Conservation (phyloP, 1,140 invertebrate genomes). For the Trichonephila clavipes region DNA sequence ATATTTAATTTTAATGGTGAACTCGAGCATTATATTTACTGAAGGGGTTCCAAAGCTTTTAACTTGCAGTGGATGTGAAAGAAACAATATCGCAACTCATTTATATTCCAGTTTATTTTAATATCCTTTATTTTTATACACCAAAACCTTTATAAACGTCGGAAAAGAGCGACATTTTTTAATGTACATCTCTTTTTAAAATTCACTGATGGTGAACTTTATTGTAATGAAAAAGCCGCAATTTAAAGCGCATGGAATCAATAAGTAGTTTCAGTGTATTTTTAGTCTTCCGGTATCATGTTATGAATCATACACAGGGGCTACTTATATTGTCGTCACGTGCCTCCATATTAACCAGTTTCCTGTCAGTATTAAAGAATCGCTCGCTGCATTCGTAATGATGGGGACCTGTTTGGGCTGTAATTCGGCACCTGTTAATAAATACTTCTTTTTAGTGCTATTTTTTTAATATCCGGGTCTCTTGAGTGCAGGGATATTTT, state of each 20-base stretch:
- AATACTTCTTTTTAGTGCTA: not conserved
- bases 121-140: too few relatives aligned
- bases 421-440: constrained; percentile 57
- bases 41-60: too few relatives aligned
- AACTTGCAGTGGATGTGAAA: too few relatives aligned
- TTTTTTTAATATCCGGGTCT: not conserved
- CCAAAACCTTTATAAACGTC: too few relatives aligned
- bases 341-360: not conserved
- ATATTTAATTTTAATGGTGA: too few relatives aligned
- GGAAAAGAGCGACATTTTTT: too few relatives aligned
- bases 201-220: too few relatives aligned
- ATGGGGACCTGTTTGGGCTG: not conserved
- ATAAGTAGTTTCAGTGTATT: not conserved
- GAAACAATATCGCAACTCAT: too few relatives aligned
- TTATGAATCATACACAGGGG: not conserved
- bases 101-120: too few relatives aligned
- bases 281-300: not conserved
- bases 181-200: too few relatives aligned
- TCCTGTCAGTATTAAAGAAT: not conserved
- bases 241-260: not conserved
- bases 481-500: constrained; percentile 1
- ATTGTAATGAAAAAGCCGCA: too few relatives aligned
- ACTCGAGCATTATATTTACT: too few relatives aligned
- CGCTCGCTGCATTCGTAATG: constrained; percentile 15
- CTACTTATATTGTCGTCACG: not conserved